phyloP scores from a whole-genome alignment of 2,888 invertebrate genomes.

The Philopedon plagiatum region DNA sequence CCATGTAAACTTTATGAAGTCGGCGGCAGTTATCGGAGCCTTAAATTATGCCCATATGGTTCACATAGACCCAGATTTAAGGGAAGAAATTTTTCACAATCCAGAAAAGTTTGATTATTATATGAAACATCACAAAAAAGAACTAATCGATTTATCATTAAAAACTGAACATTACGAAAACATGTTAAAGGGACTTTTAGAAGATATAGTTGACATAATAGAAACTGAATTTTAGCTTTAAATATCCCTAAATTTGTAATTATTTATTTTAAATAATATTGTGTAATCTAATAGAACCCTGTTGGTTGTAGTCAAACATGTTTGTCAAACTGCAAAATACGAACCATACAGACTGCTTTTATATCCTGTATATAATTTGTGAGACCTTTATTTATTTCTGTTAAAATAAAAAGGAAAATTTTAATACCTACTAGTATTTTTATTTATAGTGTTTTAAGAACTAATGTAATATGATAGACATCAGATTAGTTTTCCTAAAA shows the following conservation, averaged over 20 bases:
- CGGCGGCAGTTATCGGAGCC: neutral
- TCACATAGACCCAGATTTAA: slow-evolving; percentile 32
- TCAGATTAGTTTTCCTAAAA: too few relatives aligned
- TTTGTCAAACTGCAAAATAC: too few relatives aligned
- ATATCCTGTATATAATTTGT: too few relatives aligned
- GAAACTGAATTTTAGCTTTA: neutral
- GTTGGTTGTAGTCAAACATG: too few relatives aligned
- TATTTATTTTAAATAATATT: neutral
- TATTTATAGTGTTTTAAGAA: too few relatives aligned
- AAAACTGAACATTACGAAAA: slow-evolving; percentile 29
- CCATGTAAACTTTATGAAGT: slow-evolving; percentile 11
- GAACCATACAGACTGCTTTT: too few relatives aligned
- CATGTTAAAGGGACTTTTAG: slow-evolving; percentile 21
- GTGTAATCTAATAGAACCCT: neutral
- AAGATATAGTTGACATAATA: slow-evolving; percentile 13
- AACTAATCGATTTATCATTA: slow-evolving; percentile 29
- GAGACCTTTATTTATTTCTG: too few relatives aligned
- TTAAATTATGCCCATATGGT: slow-evolving; percentile 11
- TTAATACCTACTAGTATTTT: too few relatives aligned
- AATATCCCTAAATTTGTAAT: neutral
- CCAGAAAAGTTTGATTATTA: slow-evolving; percentile 30
- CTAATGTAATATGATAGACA: too few relatives aligned
- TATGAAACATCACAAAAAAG: slow-evolving; percentile 5
- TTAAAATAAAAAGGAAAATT: too few relatives aligned
- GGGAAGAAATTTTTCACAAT: slow-evolving; percentile 27